Base-by-base conservation (phyloP, 2,888 invertebrate genomes). In the Phaonia tiefii region DNA sequence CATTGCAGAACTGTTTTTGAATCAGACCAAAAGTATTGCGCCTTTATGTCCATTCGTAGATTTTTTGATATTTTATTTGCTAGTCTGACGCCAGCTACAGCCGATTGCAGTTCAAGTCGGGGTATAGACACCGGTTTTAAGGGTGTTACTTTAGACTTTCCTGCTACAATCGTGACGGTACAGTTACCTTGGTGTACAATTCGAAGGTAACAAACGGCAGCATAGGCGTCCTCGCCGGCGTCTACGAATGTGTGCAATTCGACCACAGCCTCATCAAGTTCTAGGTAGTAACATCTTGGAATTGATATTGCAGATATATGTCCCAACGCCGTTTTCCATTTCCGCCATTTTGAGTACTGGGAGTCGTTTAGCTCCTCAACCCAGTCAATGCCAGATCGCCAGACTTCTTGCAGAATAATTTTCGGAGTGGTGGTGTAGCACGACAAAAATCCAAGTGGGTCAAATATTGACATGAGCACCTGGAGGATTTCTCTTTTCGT, bases 361-460 rank as follows among this genome's bases (percentile, higher is more conserved):
- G 13, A 8, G 13, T 75, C 69, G 0, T 69, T 20, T 0, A 84
- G 51, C 15, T 65, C 46, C 1, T 78, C 80, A 26, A 84, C 76
- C 80, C 79, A 84, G 8, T 51, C 74, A 25, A 82, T 83, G 15
- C 83, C 72, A 17, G 70, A 72, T 8, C 83, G 83, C 83, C 83
- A 85, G n/a, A 83, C 54, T 37, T 83, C 78, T 72, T 85, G 84
- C 0, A 83, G 22, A 2, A 84, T 17, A 5, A 83, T 82, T 72
- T 84, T 83, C 0, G 84, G 56, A 0, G 74, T 73, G 4, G 76
- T 79, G 0, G 79, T 83, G 42, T 72, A 79, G 44, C 78, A 81
- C 8, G 80, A 37, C 1, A 83, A 4, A 37, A 84, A 80, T 1
- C 84, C 82, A 5, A 84, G 25, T 5, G 82, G 81, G 39, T 82